Evolutionary conservation across 2,888 invertebrate genomes (phyloP).

Genomic region (Pristionchus arcanus): DNA sequence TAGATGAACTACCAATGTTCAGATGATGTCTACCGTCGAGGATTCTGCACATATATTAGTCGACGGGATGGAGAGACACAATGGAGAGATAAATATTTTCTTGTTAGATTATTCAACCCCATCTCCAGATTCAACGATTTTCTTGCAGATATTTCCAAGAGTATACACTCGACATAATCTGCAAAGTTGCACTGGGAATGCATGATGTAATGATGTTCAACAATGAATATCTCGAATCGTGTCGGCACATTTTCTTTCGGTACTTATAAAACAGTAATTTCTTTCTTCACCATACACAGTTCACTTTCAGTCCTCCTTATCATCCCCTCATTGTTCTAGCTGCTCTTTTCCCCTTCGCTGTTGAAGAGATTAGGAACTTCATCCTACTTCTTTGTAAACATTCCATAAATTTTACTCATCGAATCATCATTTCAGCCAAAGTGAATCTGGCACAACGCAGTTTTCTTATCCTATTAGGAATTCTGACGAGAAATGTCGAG

Average conservation of each 20-base stretch:
- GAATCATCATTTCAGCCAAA: neutral
- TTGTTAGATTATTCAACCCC: neutral
- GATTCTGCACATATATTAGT: neutral
- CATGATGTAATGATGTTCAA: conserved; percentile 60
- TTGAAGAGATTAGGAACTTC: neutral
- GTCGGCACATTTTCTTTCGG: neutral
- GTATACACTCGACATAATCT: conserved; percentile 67
- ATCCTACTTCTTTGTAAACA: neutral
- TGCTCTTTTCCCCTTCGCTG: neutral
- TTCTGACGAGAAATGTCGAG: neutral
- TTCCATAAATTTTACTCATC: neutral
- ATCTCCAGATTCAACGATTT: neutral
- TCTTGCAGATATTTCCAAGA: conserved; percentile 64
- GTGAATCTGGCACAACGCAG: neutral
- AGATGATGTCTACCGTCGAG: conserved; percentile 61
- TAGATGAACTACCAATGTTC: neutral
- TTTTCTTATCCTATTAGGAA: neutral
- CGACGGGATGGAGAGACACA: neutral
- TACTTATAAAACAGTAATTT: neutral
- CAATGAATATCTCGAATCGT: conserved; percentile 56
- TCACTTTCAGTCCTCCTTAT: conserved; percentile 56
- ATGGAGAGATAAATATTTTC: conserved; percentile 27
- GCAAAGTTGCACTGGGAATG: conserved; percentile 67
- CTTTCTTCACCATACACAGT: no score
- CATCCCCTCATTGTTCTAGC: neutral